phyloP scores from a whole-genome alignment of 2,113 vertebrate species.

The Speoplatyrhinus poulsoni region DNA sequence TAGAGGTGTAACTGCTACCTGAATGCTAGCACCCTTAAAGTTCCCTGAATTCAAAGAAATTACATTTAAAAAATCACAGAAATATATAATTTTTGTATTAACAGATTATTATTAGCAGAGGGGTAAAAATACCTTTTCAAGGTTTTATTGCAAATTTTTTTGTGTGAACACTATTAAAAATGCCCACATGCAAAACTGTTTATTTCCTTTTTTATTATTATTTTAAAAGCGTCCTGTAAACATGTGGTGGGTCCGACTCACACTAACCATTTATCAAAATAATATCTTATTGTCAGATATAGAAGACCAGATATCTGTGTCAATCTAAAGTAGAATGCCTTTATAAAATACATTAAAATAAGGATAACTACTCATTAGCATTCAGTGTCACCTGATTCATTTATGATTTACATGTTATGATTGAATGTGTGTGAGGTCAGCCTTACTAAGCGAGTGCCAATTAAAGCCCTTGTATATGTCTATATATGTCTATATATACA shows the following conservation, averaged over 20 bases:
- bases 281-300: background rate
- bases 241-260: too few species aligned
- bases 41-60: constrained; percentile 39
- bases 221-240: too few species aligned
- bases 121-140: background rate
- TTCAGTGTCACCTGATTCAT: constrained; percentile 22
- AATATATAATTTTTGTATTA: background rate
- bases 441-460: too few species aligned
- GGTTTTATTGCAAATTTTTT: too few species aligned
- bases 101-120: background rate
- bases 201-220: too few species aligned
- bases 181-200: too few species aligned
- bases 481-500: too few species aligned
- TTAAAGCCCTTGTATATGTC: too few species aligned
- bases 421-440: too few species aligned
- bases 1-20: constrained; percentile 69
- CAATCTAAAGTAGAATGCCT: background rate
- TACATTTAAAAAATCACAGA: constrained; percentile 19
- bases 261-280: background rate
- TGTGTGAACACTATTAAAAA: too few species aligned
- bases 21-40: constrained; percentile 57
- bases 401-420: too few species aligned
- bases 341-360: too few species aligned
- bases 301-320: background rate
- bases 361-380: constrained; percentile 14